phyloP scores from a whole-genome alignment of 2,113 vertebrate genomes.

The Accipiter virgatus region DNA sequence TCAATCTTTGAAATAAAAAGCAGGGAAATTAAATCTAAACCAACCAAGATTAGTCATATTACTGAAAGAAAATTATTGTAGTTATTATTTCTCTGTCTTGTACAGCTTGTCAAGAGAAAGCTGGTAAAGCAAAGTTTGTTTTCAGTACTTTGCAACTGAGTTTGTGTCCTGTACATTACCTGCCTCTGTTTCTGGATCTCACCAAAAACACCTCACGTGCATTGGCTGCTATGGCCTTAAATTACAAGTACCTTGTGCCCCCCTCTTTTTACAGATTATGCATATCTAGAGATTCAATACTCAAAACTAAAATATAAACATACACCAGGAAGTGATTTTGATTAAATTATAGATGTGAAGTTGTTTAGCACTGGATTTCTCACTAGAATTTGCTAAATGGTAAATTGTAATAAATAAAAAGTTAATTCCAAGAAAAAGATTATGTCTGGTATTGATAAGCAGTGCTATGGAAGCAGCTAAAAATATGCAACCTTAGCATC shows the following conservation, averaged over 20 bases:
- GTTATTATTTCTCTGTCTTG: not conserved
- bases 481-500: not conserved
- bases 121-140: not conserved
- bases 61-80: not conserved
- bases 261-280: not conserved
- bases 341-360: not conserved
- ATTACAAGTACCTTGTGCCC: not conserved
- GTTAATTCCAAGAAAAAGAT: not conserved
- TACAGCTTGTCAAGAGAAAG: not conserved
- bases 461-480: not conserved
- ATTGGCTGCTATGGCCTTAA: not conserved
- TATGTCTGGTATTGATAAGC: not conserved
- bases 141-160: not conserved
- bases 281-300: not conserved
- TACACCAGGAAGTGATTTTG: not conserved
- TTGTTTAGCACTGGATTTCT: not conserved
- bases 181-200: not conserved
- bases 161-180: not conserved
- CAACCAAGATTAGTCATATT: not conserved
- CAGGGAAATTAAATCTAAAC: not conserved
- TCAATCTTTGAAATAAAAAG: not conserved
- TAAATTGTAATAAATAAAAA: not conserved
- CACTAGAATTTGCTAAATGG: not conserved
- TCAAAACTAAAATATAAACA: not conserved
- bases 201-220: not conserved